Conservation (phyloP, 2,888 invertebrate species). For the Desoria tigrina region DNA sequence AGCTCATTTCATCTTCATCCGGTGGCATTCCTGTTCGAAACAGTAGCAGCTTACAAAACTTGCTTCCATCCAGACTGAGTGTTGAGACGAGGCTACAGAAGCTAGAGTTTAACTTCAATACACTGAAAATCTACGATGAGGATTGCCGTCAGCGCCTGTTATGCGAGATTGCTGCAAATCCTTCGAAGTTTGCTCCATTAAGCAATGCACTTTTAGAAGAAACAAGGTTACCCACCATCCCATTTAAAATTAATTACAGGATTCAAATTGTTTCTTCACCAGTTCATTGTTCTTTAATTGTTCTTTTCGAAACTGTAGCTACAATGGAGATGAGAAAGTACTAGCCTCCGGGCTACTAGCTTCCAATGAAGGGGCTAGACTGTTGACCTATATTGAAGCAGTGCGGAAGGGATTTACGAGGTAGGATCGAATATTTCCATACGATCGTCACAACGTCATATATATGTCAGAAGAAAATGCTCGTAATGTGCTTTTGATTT, state of each 20-base stretch:
- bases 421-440: conserved; percentile 34
- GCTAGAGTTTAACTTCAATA: conserved; percentile 54
- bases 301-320: conserved; percentile 43
- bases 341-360: conserved; percentile 53
- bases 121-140: conserved; percentile 54
- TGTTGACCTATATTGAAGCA: conserved; percentile 55
- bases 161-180: conserved; percentile 54
- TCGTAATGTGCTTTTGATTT: background rate
- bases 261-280: background rate
- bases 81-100: conserved; percentile 49
- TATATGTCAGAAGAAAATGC: background rate
- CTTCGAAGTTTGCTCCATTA: conserved; percentile 54
- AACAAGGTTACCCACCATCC: conserved; percentile 52
- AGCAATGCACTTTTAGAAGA: conserved; percentile 54
- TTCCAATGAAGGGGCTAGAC: conserved; percentile 55
- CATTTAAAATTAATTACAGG: background rate
- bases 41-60: conserved; percentile 23
- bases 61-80: conserved; percentile 38
- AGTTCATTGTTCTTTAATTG: conserved; percentile 3
- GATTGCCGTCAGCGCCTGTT: conserved; percentile 55
- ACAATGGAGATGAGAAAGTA: conserved; percentile 53
- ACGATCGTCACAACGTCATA: too few species aligned
- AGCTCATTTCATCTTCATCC: conserved; percentile 48
- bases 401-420: conserved; percentile 54
- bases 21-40: conserved; percentile 46